A percentile compares a stretch with the other conserved stretches of the same genome.
phyloP scores from a whole-genome alignment of 2,888 invertebrate species.

The Coenonympha arcania region DNA sequence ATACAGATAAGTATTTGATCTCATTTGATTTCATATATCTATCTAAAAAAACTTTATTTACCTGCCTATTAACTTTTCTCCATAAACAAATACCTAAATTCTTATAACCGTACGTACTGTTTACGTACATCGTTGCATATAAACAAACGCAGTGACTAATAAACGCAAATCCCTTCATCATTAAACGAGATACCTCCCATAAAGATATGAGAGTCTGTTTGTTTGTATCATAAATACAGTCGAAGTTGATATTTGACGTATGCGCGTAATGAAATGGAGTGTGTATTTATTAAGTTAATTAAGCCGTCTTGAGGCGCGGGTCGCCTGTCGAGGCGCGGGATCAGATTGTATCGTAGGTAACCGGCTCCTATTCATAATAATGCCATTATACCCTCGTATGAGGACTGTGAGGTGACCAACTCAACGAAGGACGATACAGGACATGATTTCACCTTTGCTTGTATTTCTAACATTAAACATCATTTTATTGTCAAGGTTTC shows the following conservation, averaged over 20 bases:
- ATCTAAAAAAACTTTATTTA: no score
- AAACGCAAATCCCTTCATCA: constrained; percentile 3
- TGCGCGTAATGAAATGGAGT: constrained; percentile 69
- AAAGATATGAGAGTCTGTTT: constrained; percentile 13
- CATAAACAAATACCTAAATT: no score
- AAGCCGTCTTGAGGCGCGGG: constrained; percentile 58
- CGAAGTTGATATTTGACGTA: constrained; percentile 60
- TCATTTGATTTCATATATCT: no score
- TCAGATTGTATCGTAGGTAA: constrained; percentile 17
- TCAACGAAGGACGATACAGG: background rate
- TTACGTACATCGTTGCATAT: background rate
- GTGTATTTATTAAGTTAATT: constrained; percentile 74
- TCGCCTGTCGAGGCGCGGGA: no score
- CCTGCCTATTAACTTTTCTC: no score
- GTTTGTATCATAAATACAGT: constrained; percentile 15
- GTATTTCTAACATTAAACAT: no score
- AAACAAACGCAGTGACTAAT: constrained; percentile 6
- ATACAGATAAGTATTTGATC: no score
- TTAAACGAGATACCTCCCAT: constrained; percentile 3
- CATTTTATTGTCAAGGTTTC: no score
- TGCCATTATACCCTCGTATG: constrained; percentile 5
- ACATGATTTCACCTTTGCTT: no score
- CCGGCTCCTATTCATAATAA: constrained; percentile 10
- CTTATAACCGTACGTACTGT: no score
- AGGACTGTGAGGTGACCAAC: background rate